Evolutionary conservation across 2,797 vertebrate species (phyloP), one percentile per base, ranked within the genome.

Genomic region (Xenops minutus): DNA sequence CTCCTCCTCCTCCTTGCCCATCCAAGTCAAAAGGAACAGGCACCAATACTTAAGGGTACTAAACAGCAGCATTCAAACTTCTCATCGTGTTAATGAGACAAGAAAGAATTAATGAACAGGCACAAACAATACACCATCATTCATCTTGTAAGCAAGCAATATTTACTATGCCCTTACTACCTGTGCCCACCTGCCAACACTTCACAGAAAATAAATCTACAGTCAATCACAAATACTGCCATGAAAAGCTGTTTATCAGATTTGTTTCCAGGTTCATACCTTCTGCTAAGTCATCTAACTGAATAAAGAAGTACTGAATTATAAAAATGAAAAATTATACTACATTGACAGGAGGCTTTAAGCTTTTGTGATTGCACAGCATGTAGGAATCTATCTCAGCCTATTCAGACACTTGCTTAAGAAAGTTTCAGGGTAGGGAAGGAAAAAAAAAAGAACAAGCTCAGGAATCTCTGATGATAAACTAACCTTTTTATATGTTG

Each of bases 81-180:
- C 62, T 43, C 43, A 37, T 43, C 4, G 1, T 39, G 36, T 54
- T 91, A 85, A 91, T n/a, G 32, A 76, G 73, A 69, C 36, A 64
- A 73, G 58, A 43, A 80, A 37, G 20, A 81, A 93, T 36, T 49
- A 21, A 64, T 21, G 14, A 74, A 46, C 23, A 73, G 19, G 39
- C 39, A 52, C 58, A 75, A 80, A 49, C 26, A 91, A 71, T 32
- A 68, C 59, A 54, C 61, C 76, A 58, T 22, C 62, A 30, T 67
- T 43, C 58, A 52, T 73, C 64, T 73, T 36, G 39, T 12, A 73
- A 71, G 85, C 72, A 49, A 88, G 52, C 44, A 89, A 52, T 77
- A 64, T 86, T 97, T 93, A 91, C 85, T 62, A 22, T 18, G 55
- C 36, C 62, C 75, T 84, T 62, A n/a, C 32, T 85, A 62, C 80